These are phyloP conservation scores for Prostheceraeus crozeri DNA, from an alignment of 2,888 invertebrate genomes.

Conservation along the genomic window DNA sequence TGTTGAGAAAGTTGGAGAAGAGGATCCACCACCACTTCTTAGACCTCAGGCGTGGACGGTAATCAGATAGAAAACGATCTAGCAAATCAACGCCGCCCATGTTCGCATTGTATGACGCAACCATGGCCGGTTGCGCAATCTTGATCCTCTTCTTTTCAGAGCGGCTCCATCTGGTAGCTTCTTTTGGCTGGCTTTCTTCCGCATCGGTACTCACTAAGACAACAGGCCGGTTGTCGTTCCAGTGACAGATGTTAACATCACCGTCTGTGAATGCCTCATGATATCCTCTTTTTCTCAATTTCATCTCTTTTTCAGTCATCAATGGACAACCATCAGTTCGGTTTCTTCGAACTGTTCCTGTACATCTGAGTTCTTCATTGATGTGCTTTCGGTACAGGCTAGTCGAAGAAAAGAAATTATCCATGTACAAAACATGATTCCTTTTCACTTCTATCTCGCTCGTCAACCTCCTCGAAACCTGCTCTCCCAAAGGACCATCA, in stretches of 20 bases:
- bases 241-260: background rate
- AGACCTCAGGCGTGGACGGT: background rate
- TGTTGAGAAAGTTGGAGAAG: conserved; percentile 10
- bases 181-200: no score
- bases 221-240: conserved; percentile 11
- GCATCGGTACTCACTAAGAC: background rate
- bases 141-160: conserved; percentile 6
- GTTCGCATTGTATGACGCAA: background rate
- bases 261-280: conserved; percentile 8
- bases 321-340: background rate
- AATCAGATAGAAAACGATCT: conserved; percentile 17
- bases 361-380: conserved; percentile 16
- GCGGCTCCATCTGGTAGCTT: conserved; percentile 1
- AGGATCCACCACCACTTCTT: conserved; percentile 11
- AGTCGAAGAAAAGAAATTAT: no score
- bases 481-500: no score
- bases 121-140: conserved; percentile 9
- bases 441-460: no score
- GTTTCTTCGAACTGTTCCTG: background rate
- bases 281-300: background rate
- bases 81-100: conserved; percentile 3
- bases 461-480: no score
- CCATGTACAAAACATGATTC: no score
- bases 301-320: background rate
- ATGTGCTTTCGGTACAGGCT: no score